These are phyloP conservation scores for Agelaius tricolor DNA, from an alignment of 2,113 vertebrate genomes.

Conservation along the genomic window DNA sequence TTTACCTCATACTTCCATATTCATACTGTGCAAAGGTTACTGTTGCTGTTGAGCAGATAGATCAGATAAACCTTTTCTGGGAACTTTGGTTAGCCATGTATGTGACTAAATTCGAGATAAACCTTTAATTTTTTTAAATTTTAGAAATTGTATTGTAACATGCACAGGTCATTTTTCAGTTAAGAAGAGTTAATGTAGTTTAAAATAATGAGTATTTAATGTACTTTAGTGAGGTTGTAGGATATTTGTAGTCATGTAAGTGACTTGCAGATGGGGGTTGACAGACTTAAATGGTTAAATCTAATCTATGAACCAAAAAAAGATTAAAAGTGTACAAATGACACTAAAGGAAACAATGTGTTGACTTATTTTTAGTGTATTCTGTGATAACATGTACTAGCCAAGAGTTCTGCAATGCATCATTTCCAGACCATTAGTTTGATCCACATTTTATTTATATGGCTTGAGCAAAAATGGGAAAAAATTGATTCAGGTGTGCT, in stretches of 20 bases:
- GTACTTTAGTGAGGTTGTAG: not conserved
- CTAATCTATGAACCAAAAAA: not conserved
- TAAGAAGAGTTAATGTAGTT: not conserved
- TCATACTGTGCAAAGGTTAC: not conserved
- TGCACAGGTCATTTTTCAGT: not conserved
- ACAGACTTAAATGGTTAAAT: not conserved
- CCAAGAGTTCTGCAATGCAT: not conserved
- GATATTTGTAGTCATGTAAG: not conserved
- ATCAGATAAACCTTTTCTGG: not conserved
- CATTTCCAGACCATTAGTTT: not conserved
- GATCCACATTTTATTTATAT: not conserved
- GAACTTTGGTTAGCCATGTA: not conserved
- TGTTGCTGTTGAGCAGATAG: not conserved
- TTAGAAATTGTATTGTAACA: not conserved
- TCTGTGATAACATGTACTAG: rapidly evolving
- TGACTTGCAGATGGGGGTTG: not conserved
- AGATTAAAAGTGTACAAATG: not conserved
- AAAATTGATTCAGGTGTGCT: not conserved
- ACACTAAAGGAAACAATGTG: not conserved
- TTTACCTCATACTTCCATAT: not conserved
- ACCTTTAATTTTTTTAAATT: not conserved
- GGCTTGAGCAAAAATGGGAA: not conserved
- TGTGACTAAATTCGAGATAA: not conserved
- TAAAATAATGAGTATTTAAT: not conserved
- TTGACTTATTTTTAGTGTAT: not conserved